Evolutionary conservation across 2,113 vertebrate genomes (phyloP).

Genomic region (Chaetorhynchus papuensis): DNA sequence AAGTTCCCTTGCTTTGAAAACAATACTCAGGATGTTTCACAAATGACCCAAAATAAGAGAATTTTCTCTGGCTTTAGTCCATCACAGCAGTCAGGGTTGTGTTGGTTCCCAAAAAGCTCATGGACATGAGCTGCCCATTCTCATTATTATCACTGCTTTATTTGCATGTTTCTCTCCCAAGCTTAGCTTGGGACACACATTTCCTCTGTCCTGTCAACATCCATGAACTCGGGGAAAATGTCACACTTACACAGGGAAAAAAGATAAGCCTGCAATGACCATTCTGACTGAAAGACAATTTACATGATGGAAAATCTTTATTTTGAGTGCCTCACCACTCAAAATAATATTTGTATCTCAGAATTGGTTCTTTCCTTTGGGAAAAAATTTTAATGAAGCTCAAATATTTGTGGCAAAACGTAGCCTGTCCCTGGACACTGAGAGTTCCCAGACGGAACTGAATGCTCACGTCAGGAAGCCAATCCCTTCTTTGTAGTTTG

Average conservation of each 20-base stretch:
- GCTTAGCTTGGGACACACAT: neutral
- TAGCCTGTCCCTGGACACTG: neutral
- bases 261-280: neutral
- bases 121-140: neutral
- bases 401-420: neutral
- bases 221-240: neutral
- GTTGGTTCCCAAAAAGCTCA: slow-evolving; percentile 20
- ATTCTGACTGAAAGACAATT: neutral
- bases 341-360: neutral
- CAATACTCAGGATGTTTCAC: neutral
- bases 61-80: neutral
- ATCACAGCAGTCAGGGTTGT: neutral
- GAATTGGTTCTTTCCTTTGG: neutral
- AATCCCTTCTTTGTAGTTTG: neutral
- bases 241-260: neutral
- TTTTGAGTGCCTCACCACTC: neutral
- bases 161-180: neutral
- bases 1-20: neutral
- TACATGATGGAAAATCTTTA: neutral
- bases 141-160: neutral
- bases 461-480: neutral
- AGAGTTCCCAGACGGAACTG: slow-evolving; percentile 19
- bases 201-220: neutral
- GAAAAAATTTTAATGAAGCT: neutral
- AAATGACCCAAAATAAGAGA: neutral